Base-by-base conservation (phyloP, 2,113 vertebrate species). In the Cyrtonyx montezumae region DNA sequence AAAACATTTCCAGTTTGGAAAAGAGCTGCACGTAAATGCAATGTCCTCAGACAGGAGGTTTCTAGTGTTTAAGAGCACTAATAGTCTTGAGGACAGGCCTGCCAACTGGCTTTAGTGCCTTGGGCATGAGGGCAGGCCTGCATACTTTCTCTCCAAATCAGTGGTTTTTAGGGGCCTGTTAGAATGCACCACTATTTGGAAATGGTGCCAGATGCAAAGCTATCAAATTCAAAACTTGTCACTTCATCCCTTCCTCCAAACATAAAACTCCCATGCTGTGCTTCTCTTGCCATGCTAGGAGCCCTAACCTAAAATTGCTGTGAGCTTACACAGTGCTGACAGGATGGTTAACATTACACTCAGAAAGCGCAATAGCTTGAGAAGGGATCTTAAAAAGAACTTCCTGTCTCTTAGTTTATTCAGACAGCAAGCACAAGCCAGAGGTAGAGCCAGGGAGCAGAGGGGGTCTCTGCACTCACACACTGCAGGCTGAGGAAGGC, bases 1-100 rank as follows among this genome's bases (percentile, higher is more conserved):
- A 82, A 91, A 96, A n/a, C 66, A 85, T 88, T 85, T 86, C 88
- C 74, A 73, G 40, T 86, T 94, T 94, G 82, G 77, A 95, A 87
- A 86, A 42, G 37, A 79, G 63, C 69, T 1, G 1, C 49, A 85
- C 92, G 76, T 84, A 88, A 93, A 85, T 86, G 82, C 40, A 78
- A 42, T 90, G 75, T 82, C 87, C 68, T 67, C 40, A 48, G 56
- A 91, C 61, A 81, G 43, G 34, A 96, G 17, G 42, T 45, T 88
- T 90, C 58, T 88, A 10, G 8, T 82, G 56, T 94, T 94, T 23
- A 78, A 62, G 71, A 70, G 43, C 25, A 66, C 23, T 83, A 67
- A 85, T 74, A 79, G 68, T 30, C 53, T 61, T 28, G 61, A 74
- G 83, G 55, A 82, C 55, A 76, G 43, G 25, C 43, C 66, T 95